Percentiles rank a stretch among this genome's conserved stretches.
These are phyloP conservation scores for Varanus komodoensis DNA, from an alignment of 2,113 vertebrate species.

Conservation along the genomic window DNA sequence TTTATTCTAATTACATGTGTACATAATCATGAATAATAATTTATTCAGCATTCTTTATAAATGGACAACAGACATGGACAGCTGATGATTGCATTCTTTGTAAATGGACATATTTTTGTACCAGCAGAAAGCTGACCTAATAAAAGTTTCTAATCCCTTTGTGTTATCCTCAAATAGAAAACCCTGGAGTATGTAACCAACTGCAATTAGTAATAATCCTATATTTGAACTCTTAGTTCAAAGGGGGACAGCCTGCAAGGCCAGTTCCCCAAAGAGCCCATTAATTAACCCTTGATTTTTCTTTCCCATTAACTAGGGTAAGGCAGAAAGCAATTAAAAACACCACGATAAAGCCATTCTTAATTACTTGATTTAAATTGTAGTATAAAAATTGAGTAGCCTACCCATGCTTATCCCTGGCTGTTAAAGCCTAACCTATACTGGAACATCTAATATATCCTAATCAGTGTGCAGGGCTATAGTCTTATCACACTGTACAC, in stretches of 20 bases:
- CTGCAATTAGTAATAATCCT: not conserved
- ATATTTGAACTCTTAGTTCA: not conserved
- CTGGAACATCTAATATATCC: not conserved
- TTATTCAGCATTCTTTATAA: not conserved
- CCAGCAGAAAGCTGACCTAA: not conserved
- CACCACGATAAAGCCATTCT: not conserved
- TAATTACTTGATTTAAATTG: not conserved
- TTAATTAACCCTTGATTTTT: not conserved
- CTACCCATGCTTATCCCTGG: not conserved
- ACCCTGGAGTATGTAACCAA: not conserved
- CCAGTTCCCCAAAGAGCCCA: not conserved
- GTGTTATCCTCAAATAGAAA: not conserved
- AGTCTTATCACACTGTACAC: no score
- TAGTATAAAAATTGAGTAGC: not conserved
- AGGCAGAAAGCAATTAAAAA: not conserved
- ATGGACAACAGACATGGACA: no score
- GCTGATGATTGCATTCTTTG: not conserved
- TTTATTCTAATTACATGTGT: not conserved
- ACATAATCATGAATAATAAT: not conserved
- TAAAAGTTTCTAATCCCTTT: not conserved
- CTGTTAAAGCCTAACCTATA: not conserved
- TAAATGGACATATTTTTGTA: not conserved
- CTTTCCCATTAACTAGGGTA: not conserved
- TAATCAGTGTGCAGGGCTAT: not conserved
- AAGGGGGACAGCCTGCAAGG: not conserved